Evolutionary conservation across 2,888 invertebrate species (phyloP).

Genomic region (Ormyrus labotus): DNA sequence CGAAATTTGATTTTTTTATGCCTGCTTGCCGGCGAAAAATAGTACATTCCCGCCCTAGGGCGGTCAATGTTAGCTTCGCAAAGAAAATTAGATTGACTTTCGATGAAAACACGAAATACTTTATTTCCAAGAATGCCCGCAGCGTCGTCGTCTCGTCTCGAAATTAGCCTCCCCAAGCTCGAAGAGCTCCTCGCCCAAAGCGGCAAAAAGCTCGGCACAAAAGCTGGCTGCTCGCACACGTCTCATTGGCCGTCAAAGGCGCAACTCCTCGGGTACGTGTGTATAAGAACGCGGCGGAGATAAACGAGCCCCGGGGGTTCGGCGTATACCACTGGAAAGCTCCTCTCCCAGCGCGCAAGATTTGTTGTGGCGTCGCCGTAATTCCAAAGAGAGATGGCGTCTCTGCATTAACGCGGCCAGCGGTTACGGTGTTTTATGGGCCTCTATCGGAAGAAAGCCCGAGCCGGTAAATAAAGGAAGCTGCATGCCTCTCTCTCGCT

Average conservation of each 20-base stretch:
- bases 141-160: too few species aligned
- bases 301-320: constrained; percentile 38
- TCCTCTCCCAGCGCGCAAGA: constrained; percentile 27
- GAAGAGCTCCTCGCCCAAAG: neutral
- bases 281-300: constrained; percentile 7
- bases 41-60: too few species aligned
- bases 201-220: neutral
- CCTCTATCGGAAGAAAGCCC: constrained; percentile 28
- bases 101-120: too few species aligned
- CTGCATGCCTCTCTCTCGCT: neutral
- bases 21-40: too few species aligned
- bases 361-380: constrained; percentile 53
- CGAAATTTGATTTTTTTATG: too few species aligned
- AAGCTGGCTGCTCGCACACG: neutral
- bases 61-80: too few species aligned
- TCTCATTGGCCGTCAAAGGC: constrained; percentile 30
- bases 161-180: too few species aligned
- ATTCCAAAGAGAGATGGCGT: constrained; percentile 53
- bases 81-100: too few species aligned
- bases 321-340: constrained; percentile 31
- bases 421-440: constrained; percentile 48
- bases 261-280: neutral
- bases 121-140: too few species aligned
- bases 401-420: constrained; percentile 35
- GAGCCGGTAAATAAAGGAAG: constrained; percentile 42